Base-by-base conservation (phyloP, 2,113 vertebrate genomes). In the Protomyctophum bolini region DNA sequence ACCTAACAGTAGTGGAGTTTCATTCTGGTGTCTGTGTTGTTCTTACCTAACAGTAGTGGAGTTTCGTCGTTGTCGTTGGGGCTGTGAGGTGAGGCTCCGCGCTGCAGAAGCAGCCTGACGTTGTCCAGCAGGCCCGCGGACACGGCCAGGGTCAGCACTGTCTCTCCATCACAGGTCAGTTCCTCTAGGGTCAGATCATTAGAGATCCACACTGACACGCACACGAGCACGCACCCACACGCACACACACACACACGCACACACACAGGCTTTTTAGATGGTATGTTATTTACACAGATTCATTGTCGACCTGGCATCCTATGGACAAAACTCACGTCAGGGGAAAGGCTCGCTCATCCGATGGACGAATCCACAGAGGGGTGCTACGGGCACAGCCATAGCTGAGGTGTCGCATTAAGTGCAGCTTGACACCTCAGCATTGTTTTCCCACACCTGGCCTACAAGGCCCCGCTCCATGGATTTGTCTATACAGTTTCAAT, bases 31-130 rank as follows among this genome's bases (percentile, higher is more conserved):
- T 64, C 1, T 58, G 56, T 72, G 9, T 61, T 9, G 59, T 56
- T 14, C 21, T 86, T 95, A 97, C 93, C 95, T 0, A 94, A 84
- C 7, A 97, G 86, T 77, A 98, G 93, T 3, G 94, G 92, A 0
- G 91, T 93, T 86, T 97, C 94, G 63, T 94, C 94, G 84, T 81
- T 93, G 77, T 89, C 81, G 81, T 96, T 97, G 74, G 90, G 93
- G 75, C 89, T 95, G 77, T 95, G 94, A 7, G 93, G 92, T 76
- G 92, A 95, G 10, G 95, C 91, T 14, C 92, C 88, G 8, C 94
- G 94, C 69, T 92, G 90, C 75, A 97, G 81, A 52, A 97, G 92
- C 0, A 88, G 77, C 55, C 2, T 87, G 11, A 94, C 88, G 1
- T 95, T 96, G 60, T 92, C 91, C 77, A 88, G 79, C 51, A 86